Percentiles rank a stretch among this genome's conserved stretches.
These are phyloP conservation scores for Oreohelix idahoensis DNA, from an alignment of 1,140 invertebrate genomes.

Conservation along the genomic window DNA sequence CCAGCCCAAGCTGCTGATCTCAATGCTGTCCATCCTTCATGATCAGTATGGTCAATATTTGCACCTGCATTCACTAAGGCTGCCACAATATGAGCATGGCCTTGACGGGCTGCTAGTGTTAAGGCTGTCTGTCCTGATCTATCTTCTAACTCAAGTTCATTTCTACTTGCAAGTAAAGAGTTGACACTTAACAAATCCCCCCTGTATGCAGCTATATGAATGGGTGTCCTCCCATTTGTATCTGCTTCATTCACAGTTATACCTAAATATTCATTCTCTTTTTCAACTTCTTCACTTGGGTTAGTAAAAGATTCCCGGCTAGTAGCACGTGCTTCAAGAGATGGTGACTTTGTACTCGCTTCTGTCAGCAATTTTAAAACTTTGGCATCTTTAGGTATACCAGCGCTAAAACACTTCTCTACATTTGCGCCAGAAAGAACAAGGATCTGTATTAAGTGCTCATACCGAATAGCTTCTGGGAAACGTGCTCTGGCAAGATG, in stretches of 20 bases:
- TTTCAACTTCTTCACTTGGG: neutral
- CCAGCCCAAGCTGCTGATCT: constrained; percentile 89
- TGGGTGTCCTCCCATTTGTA: constrained; percentile 79
- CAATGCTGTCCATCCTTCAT: constrained; percentile 75
- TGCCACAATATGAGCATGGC: constrained; percentile 74
- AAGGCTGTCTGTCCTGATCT: constrained; percentile 84
- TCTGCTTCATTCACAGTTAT: constrained; percentile 57
- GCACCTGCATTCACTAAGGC: constrained; percentile 67
- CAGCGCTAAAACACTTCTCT: constrained; percentile 63
- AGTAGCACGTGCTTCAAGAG: constrained; percentile 49
- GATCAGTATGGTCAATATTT: constrained; percentile 71
- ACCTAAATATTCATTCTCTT: neutral
- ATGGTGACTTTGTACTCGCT: constrained; percentile 64
- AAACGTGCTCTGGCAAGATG: constrained; percentile 75
- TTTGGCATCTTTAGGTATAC: constrained; percentile 68
- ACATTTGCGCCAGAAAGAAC: constrained; percentile 64
- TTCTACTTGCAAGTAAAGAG: constrained; percentile 83
- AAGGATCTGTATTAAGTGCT: constrained; percentile 73
- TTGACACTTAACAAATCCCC: constrained; percentile 84
- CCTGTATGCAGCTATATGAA: constrained; percentile 83
- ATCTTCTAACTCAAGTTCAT: constrained; percentile 89
- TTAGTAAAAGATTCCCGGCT: constrained; percentile 44
- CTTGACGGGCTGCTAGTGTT: constrained; percentile 81
- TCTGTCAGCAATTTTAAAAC: constrained; percentile 68
- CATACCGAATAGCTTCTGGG: constrained; percentile 70